Evolutionary conservation across 2,888 invertebrate species (phyloP), one percentile per base, ranked within the genome.

Genomic region (Plebejus anna): DNA sequence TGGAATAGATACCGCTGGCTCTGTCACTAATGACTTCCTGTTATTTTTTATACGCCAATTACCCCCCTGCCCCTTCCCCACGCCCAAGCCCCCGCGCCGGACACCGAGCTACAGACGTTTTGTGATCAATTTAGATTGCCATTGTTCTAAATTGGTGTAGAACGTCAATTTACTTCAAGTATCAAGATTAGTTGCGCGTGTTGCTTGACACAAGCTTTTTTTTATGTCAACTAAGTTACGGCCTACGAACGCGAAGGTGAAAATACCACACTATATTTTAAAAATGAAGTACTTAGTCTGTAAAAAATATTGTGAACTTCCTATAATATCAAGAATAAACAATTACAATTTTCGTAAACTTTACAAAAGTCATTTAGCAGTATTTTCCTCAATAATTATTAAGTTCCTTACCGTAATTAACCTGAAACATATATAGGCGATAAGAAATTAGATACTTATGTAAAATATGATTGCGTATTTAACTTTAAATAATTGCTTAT

Each of bases 11-110:
- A 87, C 90, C 85, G 87, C 86, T 88, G 87, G 87, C 87, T 90
- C 88, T 84, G 86, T 89, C 89, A 89, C 91, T 92, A 93, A 93
- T 90, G 91, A 93, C 90, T 92, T 93, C 92, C 92, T 90, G 92
- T 88, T 87, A 89, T 91, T 92, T 91, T 90, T 89, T 89, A 88
- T 89, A 87, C 82, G 87, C 89, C 90, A 90, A 91, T 92, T 91
- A 92, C 92, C 90, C 88, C 89, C 89, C 13, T 42, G 42, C 42
- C 73, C 13, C 66, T 2, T 6, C 7, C 7, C 22, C 22, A 2
- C 59, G 32, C 66, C 61, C 9, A 4, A 22, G 22, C 5, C 2
- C 28, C 16, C 51, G 32, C 28, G 51, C 73, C 11, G 32, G 51
- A 51, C 47, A 73, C 2, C 13, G 13, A 13, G 28, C 73, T 55